These are phyloP conservation scores for Netelia fuscicornis DNA, from an alignment of 2,888 invertebrate species.

Conservation along the genomic window DNA sequence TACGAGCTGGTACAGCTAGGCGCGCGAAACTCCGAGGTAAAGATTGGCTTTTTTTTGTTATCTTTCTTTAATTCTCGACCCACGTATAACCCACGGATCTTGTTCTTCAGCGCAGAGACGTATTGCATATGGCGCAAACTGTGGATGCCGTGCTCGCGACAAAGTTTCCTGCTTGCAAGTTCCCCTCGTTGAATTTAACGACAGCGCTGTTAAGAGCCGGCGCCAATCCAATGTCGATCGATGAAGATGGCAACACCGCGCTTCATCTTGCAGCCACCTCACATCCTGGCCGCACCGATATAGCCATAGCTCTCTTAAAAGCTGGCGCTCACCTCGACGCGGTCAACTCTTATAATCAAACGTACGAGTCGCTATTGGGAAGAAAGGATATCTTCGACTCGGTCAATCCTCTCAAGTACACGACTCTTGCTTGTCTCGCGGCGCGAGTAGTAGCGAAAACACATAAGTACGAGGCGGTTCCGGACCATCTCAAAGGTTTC, in stretches of 20 bases:
- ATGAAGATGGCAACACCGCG: constrained; percentile 94
- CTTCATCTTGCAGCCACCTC: constrained; percentile 94
- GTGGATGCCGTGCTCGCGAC: constrained; percentile 90
- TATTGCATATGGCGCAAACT: constrained; percentile 94
- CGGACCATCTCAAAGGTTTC: constrained; percentile 78
- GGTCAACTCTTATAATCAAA: constrained; percentile 91
- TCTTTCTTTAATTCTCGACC: not conserved
- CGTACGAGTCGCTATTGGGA: constrained; percentile 90
- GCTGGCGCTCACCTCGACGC: constrained; percentile 95
- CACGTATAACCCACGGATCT: not conserved
- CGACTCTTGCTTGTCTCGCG: constrained; percentile 94
- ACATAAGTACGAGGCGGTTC: constrained; percentile 72
- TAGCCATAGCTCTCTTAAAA: constrained; percentile 89
- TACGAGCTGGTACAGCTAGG: constrained; percentile 92
- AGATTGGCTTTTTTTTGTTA: constrained; percentile 11
- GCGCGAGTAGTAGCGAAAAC: constrained; percentile 90
- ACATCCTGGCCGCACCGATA: constrained; percentile 86
- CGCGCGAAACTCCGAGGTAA: constrained; percentile 80
- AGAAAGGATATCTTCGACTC: constrained; percentile 88
- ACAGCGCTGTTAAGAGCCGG: constrained; percentile 93
- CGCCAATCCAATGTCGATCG: constrained; percentile 92
- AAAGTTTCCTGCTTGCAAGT: constrained; percentile 89
- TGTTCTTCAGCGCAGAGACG: constrained; percentile 88
- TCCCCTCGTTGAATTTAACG: constrained; percentile 90
- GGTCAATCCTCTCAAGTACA: constrained; percentile 92